Percentiles rank a stretch among this genome's conserved stretches.
Evolutionary conservation across 2,113 vertebrate genomes (phyloP).

Genomic region (Notiomystis cincta): DNA sequence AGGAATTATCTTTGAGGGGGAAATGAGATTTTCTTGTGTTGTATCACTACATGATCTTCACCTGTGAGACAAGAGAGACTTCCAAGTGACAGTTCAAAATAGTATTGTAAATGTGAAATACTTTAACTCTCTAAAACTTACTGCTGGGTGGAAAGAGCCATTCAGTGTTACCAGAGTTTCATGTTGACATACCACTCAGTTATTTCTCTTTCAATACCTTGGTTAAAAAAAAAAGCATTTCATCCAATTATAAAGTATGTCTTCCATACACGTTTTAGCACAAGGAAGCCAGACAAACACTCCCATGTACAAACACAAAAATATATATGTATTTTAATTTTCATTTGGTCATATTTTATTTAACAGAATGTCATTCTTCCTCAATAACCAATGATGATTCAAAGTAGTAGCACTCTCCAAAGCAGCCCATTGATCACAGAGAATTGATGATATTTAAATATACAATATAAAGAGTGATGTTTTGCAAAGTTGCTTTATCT

Average conservation of each 20-base stretch:
- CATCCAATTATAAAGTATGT: background rate
- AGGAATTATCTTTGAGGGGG: background rate
- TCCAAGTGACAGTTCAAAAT: background rate
- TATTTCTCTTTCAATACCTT: background rate
- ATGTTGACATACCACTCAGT: background rate
- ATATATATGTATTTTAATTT: constrained; percentile 60
- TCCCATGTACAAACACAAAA: constrained; percentile 12
- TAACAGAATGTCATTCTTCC: constrained; percentile 41
- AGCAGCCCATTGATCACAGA: constrained; percentile 33
- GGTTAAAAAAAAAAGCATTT: background rate
- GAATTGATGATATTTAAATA: constrained; percentile 22
- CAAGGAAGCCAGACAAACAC: constrained; percentile 14
- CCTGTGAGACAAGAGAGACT: background rate
- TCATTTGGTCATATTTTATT: constrained; percentile 66
- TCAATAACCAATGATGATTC: constrained; percentile 43
- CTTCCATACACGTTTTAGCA: background rate
- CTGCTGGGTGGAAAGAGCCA: background rate
- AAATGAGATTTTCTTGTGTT: background rate
- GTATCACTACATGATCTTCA: background rate
- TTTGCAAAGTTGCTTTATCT: constrained; percentile 27
- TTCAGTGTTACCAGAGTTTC: background rate
- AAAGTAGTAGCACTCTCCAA: constrained; percentile 37
- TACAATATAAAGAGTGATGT: constrained; percentile 30
- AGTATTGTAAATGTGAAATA: background rate
- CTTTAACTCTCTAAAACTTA: background rate